Evolutionary conservation across 1,140 invertebrate species (phyloP), one percentile per base, ranked within the genome.

Genomic region (Brachionus paranguensis): DNA sequence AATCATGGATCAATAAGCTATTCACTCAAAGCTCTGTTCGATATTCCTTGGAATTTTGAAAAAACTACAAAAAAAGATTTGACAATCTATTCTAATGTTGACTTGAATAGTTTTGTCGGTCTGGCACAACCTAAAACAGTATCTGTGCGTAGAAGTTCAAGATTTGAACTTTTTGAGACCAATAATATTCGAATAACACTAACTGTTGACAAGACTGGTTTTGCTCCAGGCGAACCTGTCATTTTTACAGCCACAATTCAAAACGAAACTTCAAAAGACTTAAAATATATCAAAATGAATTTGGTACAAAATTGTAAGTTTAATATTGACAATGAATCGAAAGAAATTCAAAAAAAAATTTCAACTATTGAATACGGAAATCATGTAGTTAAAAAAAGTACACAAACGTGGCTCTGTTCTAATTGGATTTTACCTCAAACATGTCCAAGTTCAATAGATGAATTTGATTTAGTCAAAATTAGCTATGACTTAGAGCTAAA

Each of bases 1-100:
- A 86, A 88, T 3, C 87, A 87, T 81, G 91, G 91, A 6, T 88
- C 88, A 78, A 87, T 91, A 6, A 86, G 89, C 0, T 91, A 91
- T 86, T 88, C 87, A 84, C 86, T 88, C 37, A 88, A 89, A 85
- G 90, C 88, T 7, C 87, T 87, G 2, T 87, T 91, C 3, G 87
- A 90, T 47, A 87, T 89, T 45, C 87, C 87, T 0, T 86, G 87
- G 84, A 86, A 87, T 70, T 70, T 70, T 27, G n/a, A 70, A 37
- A 70, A 37, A 37, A 14, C 8, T 7, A 70, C 14, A 24, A 14
- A 70, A 70, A 70, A 37, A 37, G 14, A 70, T 6, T 37, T 37
- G 27, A 70, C 11, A 8, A 70, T 37, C 37, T 70, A n/a, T 14
- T 33, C 37, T 4, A 41, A 70, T 11, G 27, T 41, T 41, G 37